Base-by-base conservation (phyloP, 2,888 invertebrate genomes). In the Idaea dimidiata region DNA sequence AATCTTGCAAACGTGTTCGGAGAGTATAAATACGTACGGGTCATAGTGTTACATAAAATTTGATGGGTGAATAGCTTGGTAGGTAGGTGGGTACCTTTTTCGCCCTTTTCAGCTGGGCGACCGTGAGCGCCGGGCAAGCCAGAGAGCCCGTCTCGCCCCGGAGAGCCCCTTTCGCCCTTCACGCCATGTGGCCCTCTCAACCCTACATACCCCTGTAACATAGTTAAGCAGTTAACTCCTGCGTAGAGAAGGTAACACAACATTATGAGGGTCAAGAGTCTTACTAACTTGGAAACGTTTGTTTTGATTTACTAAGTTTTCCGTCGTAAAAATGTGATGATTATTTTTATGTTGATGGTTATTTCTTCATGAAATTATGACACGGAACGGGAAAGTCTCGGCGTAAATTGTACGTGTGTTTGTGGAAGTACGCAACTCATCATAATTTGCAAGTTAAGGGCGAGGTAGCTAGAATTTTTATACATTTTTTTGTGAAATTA, bases 21-120 rank as follows among this genome's bases (percentile, higher is more conserved):
- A 76, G 67, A 79, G 83, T 80, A 88, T 90, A 91, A 91, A 91
- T 91, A 89, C 86, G 82, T 91, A 89, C 86, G 82, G 87, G 86
- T 86, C 85, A 88, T 86, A 86, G 86, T 84, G 85, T 78, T 86
- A 86, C 88, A 91, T 92, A 91, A 91, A 91, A 91, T 89, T 92
- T 91, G 86, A 91, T 89, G 90, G 89, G 85, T 83, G 83, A 90
- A 87, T 88, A 83, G 83, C 80, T 86, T 84, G 43, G 43, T 43
- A 43, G 43, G 14, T 43, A 43, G 43, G 43, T 76, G 79, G 93
- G 59, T 94, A 82, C 95, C 95, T 87, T 96, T 95, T 76, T 95
- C 96, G 64, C 97, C 96, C 85, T 96, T 96, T 78, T 95, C 95
- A 10, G 96, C 96, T 61, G 95, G 94, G 70, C 91, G 83, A 76